A percentile compares a stretch with the other conserved stretches of the same genome.
These are phyloP conservation scores for Congeria kusceri DNA, from an alignment of 2,888 invertebrate genomes.

Conservation along the genomic window DNA sequence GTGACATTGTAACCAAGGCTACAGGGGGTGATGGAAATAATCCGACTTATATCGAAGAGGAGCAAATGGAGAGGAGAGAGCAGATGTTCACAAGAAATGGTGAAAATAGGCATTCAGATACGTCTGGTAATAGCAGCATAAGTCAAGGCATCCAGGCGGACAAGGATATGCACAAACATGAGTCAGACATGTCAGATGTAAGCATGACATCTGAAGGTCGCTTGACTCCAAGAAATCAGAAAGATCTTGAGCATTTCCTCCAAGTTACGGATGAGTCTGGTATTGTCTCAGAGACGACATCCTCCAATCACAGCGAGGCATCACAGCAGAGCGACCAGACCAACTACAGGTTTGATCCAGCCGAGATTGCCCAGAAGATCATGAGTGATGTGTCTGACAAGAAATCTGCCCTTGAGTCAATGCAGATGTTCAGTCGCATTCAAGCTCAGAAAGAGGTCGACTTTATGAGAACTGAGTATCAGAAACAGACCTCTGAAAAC, in stretches of 20 bases:
- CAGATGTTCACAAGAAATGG: slow-evolving; percentile 56
- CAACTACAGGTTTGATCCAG: slow-evolving; percentile 65
- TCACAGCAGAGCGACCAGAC: slow-evolving; percentile 68
- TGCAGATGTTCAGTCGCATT: slow-evolving; percentile 75
- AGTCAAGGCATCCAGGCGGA: slow-evolving; percentile 63
- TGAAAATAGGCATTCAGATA: slow-evolving; percentile 62
- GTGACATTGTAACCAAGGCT: slow-evolving; percentile 11
- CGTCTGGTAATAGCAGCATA: slow-evolving; percentile 67
- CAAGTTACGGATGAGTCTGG: slow-evolving; percentile 67
- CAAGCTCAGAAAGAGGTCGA: slow-evolving; percentile 68
- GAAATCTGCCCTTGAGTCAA: slow-evolving; percentile 74
- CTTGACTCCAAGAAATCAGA: slow-evolving; percentile 54
- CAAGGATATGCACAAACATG: slow-evolving; percentile 49
- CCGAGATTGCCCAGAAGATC: slow-evolving; percentile 78
- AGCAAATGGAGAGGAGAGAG: slow-evolving; percentile 24
- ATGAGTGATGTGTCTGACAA: slow-evolving; percentile 77
- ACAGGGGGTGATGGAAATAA: slow-evolving; percentile 27
- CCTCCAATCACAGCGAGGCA: slow-evolving; percentile 72
- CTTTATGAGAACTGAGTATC: slow-evolving; percentile 56
- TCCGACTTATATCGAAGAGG: slow-evolving; percentile 26
- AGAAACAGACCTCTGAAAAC: slow-evolving; percentile 25
- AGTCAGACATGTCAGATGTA: slow-evolving; percentile 63
- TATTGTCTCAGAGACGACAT: slow-evolving; percentile 70
- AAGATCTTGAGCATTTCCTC: slow-evolving; percentile 49
- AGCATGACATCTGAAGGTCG: slow-evolving; percentile 57